Conservation (phyloP, 1,140 invertebrate genomes). For the Dendroctonus valens region DNA sequence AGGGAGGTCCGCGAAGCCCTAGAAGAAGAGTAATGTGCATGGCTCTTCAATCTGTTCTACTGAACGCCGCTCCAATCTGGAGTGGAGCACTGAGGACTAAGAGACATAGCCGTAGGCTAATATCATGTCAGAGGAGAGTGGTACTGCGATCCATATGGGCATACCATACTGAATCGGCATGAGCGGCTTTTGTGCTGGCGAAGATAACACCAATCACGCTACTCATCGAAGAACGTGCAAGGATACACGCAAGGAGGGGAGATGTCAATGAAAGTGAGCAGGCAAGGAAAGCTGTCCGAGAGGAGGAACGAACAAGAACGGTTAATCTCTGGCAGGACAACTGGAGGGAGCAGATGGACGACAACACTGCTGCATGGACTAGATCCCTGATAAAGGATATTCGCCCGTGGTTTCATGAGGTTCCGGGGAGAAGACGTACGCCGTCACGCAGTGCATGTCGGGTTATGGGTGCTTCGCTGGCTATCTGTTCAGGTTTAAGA, state of each 20-base stretch:
- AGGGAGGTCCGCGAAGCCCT: not conserved
- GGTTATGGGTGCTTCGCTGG: not conserved
- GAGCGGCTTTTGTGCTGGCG: not conserved
- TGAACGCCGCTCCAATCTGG: not conserved
- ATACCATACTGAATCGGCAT: not conserved
- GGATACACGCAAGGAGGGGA: not conserved
- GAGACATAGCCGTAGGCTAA: not conserved
- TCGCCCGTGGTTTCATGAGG: too few relatives aligned
- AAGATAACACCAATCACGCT: not conserved
- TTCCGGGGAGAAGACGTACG: too few relatives aligned
- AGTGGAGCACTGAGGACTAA: not conserved
- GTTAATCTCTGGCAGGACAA: too few relatives aligned
- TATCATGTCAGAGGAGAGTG: too few relatives aligned
- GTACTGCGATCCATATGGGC: not conserved
- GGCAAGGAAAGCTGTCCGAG: too few relatives aligned
- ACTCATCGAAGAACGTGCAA: not conserved
- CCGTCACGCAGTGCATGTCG: not conserved
- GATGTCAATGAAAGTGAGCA: too few relatives aligned
- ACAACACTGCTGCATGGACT: too few relatives aligned
- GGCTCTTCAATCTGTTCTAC: not conserved
- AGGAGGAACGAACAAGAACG: too few relatives aligned
- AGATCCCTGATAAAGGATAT: too few relatives aligned
- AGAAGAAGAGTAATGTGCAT: not conserved
- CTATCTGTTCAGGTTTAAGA: not conserved
- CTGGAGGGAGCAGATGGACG: too few relatives aligned